Percentiles rank a stretch among this genome's conserved stretches.
Conservation (phyloP, 64 coral and sea anemone genomes). For the Dendronephthya gigantea region DNA sequence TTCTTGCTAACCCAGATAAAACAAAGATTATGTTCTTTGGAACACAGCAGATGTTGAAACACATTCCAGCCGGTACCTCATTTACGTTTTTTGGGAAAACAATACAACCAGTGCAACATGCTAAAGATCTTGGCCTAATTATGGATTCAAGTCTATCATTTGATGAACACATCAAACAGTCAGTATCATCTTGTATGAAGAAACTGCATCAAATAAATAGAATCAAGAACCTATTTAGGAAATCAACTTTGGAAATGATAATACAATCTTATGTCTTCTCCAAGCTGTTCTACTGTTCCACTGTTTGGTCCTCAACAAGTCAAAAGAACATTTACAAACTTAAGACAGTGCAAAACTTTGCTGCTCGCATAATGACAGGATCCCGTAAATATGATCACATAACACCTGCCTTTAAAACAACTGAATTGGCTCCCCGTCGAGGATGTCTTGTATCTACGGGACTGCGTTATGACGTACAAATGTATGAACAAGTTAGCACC, state of each 20-base stretch:
- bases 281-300: neutral
- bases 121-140: constrained; percentile 14
- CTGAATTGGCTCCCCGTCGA: constrained; percentile 20
- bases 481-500: too few species aligned
- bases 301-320: neutral
- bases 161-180: constrained; percentile 13
- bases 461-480: too few species aligned
- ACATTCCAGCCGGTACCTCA: neutral
- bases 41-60: constrained; percentile 27
- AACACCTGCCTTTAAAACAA: neutral
- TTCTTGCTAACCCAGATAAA: constrained; percentile 53
- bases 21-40: constrained; percentile 42
- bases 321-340: neutral
- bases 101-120: neutral
- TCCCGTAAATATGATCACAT: neutral
- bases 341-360: neutral
- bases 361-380: neutral
- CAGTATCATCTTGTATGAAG: constrained; percentile 10
- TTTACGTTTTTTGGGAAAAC: constrained; percentile 5
- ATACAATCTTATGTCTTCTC: neutral
- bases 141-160: neutral
- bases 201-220: constrained; percentile 37
- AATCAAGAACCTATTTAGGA: constrained; percentile 13
- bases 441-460: too few species aligned
- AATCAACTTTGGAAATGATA: neutral